These are phyloP conservation scores for Tragelaphus imberbis DNA, from an alignment of 2,113 vertebrate species.

Conservation along the genomic window DNA sequence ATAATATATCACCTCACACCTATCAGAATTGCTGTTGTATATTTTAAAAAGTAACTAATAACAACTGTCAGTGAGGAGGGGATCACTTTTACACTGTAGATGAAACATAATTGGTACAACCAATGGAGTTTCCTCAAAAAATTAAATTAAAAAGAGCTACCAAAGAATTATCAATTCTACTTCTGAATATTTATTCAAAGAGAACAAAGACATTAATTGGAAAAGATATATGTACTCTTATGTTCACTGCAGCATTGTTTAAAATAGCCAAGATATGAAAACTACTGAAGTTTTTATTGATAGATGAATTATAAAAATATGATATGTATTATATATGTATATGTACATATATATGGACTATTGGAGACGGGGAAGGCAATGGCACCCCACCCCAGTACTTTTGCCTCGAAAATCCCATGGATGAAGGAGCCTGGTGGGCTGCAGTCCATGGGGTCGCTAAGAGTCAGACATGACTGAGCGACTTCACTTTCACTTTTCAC, in stretches of 20 bases:
- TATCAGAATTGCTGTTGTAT: background rate
- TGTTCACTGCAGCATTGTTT: background rate
- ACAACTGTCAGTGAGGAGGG: background rate
- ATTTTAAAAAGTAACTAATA: background rate
- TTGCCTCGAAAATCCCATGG: too few species aligned
- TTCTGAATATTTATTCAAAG: background rate
- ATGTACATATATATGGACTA: background rate
- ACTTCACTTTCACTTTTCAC: too few species aligned
- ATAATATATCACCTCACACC: background rate
- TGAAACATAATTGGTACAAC: background rate
- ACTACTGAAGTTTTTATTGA: background rate
- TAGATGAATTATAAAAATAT: background rate
- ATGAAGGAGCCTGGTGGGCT: too few species aligned
- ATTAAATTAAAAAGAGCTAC: background rate
- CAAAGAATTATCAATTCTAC: background rate
- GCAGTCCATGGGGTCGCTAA: too few species aligned
- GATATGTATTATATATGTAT: background rate
- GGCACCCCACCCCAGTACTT: too few species aligned
- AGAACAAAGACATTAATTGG: background rate
- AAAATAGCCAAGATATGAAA: background rate
- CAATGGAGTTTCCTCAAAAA: background rate
- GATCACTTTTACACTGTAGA: background rate
- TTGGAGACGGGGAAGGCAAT: too few species aligned
- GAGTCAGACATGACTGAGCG: too few species aligned
- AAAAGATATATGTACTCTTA: background rate